Evolutionary conservation across 2,888 invertebrate species (phyloP).

Genomic region (Standfussiana lucernea): DNA sequence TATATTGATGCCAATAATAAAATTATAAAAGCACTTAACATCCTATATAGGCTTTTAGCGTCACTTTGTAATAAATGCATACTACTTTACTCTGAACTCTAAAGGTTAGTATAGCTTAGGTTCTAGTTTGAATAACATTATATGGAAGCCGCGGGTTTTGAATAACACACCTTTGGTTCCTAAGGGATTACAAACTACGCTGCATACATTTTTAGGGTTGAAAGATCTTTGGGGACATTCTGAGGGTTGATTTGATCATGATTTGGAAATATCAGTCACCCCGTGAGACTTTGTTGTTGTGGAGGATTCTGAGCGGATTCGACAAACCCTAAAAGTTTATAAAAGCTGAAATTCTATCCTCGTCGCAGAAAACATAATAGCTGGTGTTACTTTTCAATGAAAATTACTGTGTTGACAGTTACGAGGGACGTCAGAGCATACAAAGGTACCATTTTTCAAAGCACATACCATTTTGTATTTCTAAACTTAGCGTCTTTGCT

Average conservation of each 20-base stretch:
- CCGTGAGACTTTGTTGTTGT: not conserved
- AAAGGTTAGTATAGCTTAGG: not conserved
- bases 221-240: not conserved
- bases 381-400: not conserved
- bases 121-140: conserved; percentile 36
- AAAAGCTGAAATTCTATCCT: not conserved
- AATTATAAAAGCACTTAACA: conserved; percentile 27
- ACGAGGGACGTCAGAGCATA: not conserved
- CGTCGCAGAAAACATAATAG: not conserved
- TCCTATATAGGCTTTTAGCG: conserved; percentile 21
- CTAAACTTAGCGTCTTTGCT: not conserved
- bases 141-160: not conserved
- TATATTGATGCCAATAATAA: conserved; percentile 29
- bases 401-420: not conserved
- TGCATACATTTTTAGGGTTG: not conserved
- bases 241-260: conserved; percentile 12
- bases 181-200: not conserved
- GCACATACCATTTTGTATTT: not conserved
- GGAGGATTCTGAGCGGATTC: not conserved
- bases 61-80: not conserved
- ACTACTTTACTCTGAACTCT: not conserved
- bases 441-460: not conserved
- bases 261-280: not conserved
- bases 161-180: conserved; percentile 35
- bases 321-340: not conserved